Percentiles rank a stretch among this genome's conserved stretches.
Evolutionary conservation across 2,797 vertebrate genomes (phyloP).

Genomic region (Syngnathus rostellatus): DNA sequence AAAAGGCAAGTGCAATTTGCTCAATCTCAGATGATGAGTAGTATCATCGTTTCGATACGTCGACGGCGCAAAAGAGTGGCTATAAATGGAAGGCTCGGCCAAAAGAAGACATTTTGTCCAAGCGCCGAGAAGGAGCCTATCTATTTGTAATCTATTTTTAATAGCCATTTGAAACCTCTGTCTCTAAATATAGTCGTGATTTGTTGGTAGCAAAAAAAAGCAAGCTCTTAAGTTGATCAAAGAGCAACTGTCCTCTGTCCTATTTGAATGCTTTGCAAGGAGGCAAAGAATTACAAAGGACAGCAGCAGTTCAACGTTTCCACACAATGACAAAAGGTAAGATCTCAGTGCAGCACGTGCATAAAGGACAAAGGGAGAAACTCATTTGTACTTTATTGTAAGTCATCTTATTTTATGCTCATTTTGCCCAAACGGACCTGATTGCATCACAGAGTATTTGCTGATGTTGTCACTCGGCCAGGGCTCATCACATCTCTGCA

Average conservation of each 20-base stretch:
- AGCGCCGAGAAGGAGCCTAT: neutral
- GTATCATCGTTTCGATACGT: neutral
- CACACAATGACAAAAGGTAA: conserved; percentile 43
- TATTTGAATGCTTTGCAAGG: conserved; percentile 48
- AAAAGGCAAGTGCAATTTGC: neutral
- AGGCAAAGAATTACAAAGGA: conserved; percentile 30
- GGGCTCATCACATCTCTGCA: neutral
- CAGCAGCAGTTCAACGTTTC: conserved; percentile 21
- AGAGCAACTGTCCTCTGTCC: conserved; percentile 44
- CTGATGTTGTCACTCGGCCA: too few species aligned
- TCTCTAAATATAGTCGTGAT: conserved; percentile 59
- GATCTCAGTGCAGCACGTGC: neutral
- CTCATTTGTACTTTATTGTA: neutral
- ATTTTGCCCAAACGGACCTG: neutral
- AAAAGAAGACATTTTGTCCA: neutral
- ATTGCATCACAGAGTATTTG: neutral
- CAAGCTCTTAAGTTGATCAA: conserved; percentile 50
- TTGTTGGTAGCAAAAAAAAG: conserved; percentile 37
- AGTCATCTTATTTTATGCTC: too few species aligned
- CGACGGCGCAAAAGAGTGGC: neutral
- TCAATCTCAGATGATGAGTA: too few species aligned
- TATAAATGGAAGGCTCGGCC: neutral
- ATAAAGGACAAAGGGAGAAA: neutral
- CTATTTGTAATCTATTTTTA: neutral
- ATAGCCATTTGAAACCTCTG: conserved; percentile 25